Evolutionary conservation across 2,888 invertebrate genomes (phyloP), one percentile per base, ranked within the genome.

Genomic region (Rotaria socialis): DNA sequence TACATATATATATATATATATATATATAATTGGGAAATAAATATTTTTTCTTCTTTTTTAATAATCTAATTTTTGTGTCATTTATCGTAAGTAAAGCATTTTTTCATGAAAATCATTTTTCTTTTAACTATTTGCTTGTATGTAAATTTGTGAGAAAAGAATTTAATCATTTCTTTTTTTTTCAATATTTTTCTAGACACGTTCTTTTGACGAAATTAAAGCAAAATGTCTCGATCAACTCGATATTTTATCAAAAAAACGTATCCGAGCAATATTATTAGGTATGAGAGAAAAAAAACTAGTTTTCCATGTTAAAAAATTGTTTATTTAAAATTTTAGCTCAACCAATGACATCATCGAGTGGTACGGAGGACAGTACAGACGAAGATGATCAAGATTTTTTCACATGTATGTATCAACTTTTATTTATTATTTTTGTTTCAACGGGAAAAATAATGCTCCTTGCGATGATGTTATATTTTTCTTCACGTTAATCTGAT

Each of bases 321-420:
- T 35, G 1, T 35, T 35, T 35, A 35, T 35, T 24, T 27, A 47
- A 5, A 56, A n/a, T 84, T 60, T 85, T 84, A 87, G 87, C 85
- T 80, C 80, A 87, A 85, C 85, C 80, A 60, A 87, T 87, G 87
- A 35, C 85, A 24, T 89, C 89, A 19, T 89, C 89, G 10, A 88
- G 88, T 55, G 88, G 88, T n/a, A 88, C 89, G 24, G 88, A 88
- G 6, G 88, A 88, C 27, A 87, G 87, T 67, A 52, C 80, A 14
- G 86, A 84, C 84, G 87, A 85, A 58, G 86, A 85, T 67, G 84
- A 85, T 8, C 43, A 80, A 80, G 80, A 80, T 47, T 24, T 80
- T 22, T 80, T 47, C n/a, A 41, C 80, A 47, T 24, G 80, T 80
- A 80, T 47, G 80, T 80, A 80, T n/a, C 47, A 19, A 4, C 1